Evolutionary conservation across 2,113 vertebrate species (phyloP), one percentile per base, ranked within the genome.

Genomic region (Neoarius graeffei): DNA sequence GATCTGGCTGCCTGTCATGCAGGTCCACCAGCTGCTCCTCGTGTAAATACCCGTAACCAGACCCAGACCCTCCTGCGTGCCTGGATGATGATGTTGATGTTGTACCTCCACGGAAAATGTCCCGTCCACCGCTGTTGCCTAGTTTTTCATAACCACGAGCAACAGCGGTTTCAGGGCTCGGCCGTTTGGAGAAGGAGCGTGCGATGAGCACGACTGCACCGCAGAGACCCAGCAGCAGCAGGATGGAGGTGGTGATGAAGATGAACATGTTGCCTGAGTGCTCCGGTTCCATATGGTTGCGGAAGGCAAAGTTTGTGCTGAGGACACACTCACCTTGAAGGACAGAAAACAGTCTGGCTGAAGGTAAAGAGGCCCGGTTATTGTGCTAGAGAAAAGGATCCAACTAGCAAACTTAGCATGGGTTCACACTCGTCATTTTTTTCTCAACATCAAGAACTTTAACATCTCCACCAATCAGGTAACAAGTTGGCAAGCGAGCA

Each of bases 1-100:
- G 82, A 54, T 81, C 27, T 52, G 79, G 73, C 92, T 1, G 5
- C 71, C 86, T 90, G 23, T 96, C 96, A 5, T 90, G 89, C 10
- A 97, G 94, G 90, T 99, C 97, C 17, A 96, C 96, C 88, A 98
- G 90, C 91, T 97, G 96, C 52, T 96, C 91, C 87, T 97, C 96
- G 0, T 95, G 92, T 88, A 96, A 96, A 15, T 86, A 94, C 17
- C 91, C 91, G 64, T 94, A 89, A 0, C 90, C 93, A 62, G 94
- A 94, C 83, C 94, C 17, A 91, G 94, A 64, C 90, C 90, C 10
- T 91, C 35, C 84, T 90, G 85, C 27, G 94, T 73, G 62, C 92
- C 20, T 88, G 0, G 93, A 93, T 17, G 94, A 93, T 87, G 91
- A 88, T 0, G 93, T 93, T 14, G 94, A 93, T 88, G 91, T 91